Evolutionary conservation across 2,888 invertebrate species (phyloP).

Genomic region (Trisateles emortualis): DNA sequence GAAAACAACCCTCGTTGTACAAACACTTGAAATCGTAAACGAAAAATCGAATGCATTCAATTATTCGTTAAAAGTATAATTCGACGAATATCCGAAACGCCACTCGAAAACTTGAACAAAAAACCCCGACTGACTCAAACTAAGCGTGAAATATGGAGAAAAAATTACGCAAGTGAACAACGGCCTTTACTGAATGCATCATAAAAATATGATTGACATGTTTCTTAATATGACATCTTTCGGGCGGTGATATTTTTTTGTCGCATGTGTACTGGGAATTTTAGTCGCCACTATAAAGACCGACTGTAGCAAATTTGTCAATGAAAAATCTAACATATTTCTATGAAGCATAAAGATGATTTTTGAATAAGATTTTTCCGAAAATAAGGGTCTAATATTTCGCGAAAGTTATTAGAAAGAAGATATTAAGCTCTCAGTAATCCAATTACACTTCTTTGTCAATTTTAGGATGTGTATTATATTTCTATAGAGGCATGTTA

Average conservation of each 20-base stretch:
- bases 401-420: conserved; percentile 68
- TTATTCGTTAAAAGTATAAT: conserved; percentile 49
- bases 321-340: conserved; percentile 18
- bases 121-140: conserved; percentile 70
- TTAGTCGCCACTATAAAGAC: conserved; percentile 24
- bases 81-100: conserved; percentile 59
- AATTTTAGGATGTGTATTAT: conserved; percentile 84
- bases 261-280: conserved; percentile 68
- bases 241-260: conserved; percentile 86
- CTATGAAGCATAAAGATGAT: rapidly evolving
- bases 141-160: conserved; percentile 81
- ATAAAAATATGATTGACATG: conserved; percentile 87
- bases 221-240: conserved; percentile 87
- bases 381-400: conserved; percentile 56
- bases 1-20: conserved; percentile 65
- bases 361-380: conserved; percentile 11
- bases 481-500: conserved; percentile 82
- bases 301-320: conserved; percentile 10
- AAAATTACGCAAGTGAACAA: conserved; percentile 83
- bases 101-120: conserved; percentile 68
- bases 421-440: conserved; percentile 84
- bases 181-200: conserved; percentile 76
- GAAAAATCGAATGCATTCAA: conserved; percentile 57
- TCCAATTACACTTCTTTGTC: conserved; percentile 85
- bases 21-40: conserved; percentile 61